Conservation (phyloP, 2,797 vertebrate species). For the Bryconaethiops microstoma region DNA sequence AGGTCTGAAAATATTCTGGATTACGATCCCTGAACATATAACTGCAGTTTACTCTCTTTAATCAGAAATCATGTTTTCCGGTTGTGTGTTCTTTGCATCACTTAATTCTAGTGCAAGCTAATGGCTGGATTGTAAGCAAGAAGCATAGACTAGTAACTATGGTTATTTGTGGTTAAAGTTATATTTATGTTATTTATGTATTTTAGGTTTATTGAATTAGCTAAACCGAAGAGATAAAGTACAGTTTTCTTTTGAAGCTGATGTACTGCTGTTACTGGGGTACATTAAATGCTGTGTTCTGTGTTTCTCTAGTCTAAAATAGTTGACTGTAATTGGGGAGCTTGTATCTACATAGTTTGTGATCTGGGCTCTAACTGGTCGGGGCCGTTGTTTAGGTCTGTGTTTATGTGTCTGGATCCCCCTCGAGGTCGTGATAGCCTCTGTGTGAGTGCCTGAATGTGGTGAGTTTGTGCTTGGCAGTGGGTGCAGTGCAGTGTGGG, state of each 20-base stretch:
- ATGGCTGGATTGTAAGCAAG: not conserved
- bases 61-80: no score
- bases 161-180: not conserved
- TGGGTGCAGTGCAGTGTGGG: slow-evolving; percentile 56
- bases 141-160: not conserved
- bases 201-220: not conserved
- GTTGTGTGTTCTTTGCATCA: no score
- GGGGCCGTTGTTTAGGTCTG: not conserved
- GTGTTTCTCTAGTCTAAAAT: not conserved
- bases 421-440: slow-evolving; percentile 1
- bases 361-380: not conserved
- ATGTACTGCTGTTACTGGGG: no score
- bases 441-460: slow-evolving; percentile 42
- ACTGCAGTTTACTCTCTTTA: no score
- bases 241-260: no score
- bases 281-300: no score
- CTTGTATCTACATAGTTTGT: not conserved
- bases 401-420: slow-evolving; percentile 23
- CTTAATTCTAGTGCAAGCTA: not conserved
- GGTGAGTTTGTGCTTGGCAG: slow-evolving; percentile 63
- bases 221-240: no score
- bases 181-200: not conserved
- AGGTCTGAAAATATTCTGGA: no score
- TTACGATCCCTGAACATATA: no score
- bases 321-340: not conserved